Conservation (phyloP, 2,888 invertebrate species). For the Acanthosepion esculentum region DNA sequence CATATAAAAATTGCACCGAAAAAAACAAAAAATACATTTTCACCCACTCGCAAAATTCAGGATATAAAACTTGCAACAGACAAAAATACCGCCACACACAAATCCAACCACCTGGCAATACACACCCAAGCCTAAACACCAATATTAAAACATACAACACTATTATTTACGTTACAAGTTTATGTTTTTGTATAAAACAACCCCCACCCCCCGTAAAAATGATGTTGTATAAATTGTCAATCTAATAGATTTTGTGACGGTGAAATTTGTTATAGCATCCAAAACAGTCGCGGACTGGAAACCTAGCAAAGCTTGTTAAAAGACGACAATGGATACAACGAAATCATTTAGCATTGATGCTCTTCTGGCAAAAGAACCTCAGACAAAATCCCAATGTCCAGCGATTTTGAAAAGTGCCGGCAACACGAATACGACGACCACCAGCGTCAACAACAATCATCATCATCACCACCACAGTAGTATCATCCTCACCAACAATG, state of each 20-base stretch:
- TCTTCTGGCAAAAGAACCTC: conserved; percentile 80
- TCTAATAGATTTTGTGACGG: not conserved
- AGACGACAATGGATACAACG: conserved; percentile 60
- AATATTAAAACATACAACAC: not conserved
- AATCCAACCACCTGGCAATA: not conserved
- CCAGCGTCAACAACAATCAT: conserved; percentile 40
- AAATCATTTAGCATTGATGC: conserved; percentile 94
- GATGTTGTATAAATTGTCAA: not conserved
- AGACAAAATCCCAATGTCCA: conserved; percentile 50
- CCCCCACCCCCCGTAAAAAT: not conserved
- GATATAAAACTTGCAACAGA: not conserved
- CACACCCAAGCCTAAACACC: not conserved
- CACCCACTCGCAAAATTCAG: not conserved
- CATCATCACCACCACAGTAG: not conserved
- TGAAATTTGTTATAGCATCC: not conserved
- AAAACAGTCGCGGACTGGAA: not conserved
- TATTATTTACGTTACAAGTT: not conserved
- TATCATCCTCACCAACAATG: not conserved
- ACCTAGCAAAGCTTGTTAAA: not conserved
- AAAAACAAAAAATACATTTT: not conserved
- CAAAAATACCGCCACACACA: not conserved
- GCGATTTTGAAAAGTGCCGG: not conserved
- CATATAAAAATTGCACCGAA: not conserved
- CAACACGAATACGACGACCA: conserved; percentile 55
- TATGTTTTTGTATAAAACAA: not conserved